Evolutionary conservation across 2,797 vertebrate genomes (phyloP).

Genomic region (Propithecus perrieri): DNA sequence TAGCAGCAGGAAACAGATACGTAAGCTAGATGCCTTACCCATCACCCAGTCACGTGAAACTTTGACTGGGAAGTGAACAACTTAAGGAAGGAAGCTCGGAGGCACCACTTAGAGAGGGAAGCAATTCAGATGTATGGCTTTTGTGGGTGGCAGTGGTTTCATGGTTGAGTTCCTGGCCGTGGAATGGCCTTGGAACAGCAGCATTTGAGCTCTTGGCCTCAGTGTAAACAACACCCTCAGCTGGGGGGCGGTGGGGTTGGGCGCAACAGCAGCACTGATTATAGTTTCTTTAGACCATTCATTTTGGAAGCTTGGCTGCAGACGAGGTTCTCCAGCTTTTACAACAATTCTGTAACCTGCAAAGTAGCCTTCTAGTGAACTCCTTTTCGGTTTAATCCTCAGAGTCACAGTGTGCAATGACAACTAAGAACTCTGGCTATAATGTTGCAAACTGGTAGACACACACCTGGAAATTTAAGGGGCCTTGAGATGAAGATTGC

Average conservation of each 20-base stretch:
- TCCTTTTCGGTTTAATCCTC: background rate
- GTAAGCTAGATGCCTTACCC: background rate
- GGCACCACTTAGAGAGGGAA: background rate
- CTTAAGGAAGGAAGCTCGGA: background rate
- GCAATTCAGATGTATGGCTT: background rate
- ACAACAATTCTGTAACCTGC: background rate
- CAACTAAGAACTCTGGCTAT: background rate
- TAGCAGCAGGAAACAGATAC: background rate
- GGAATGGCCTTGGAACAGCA: background rate
- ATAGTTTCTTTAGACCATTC: background rate
- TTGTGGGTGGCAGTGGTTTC: background rate
- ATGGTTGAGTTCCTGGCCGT: background rate
- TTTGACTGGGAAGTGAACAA: background rate
- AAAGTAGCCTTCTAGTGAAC: background rate
- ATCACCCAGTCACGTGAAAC: background rate
- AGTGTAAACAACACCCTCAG: background rate
- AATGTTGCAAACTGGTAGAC: background rate
- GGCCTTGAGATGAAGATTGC: background rate
- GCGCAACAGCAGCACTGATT: background rate
- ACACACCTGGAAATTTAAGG: background rate
- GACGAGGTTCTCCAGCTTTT: background rate
- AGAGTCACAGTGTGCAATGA: background rate
- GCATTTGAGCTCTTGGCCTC: background rate
- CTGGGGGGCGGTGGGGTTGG: background rate
- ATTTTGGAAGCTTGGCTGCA: background rate